phyloP scores from a whole-genome alignment of 1,140 invertebrate species.

The Goniozus legneri region DNA sequence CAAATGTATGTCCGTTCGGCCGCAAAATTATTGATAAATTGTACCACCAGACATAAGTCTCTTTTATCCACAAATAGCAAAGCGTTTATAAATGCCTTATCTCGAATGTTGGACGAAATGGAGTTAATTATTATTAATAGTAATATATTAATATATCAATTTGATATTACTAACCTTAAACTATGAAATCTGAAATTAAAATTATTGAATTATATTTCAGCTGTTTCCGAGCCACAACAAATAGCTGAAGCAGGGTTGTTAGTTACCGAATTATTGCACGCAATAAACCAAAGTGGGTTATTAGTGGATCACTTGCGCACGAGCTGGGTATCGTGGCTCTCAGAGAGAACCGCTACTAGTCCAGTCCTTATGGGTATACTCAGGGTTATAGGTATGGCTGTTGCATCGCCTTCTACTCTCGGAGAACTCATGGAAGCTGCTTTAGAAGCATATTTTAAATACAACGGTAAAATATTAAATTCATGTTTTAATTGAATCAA shows the following conservation, averaged over 20 bases:
- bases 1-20: slow-evolving; percentile 61
- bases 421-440: slow-evolving; percentile 54
- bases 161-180: slow-evolving; percentile 9
- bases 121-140: slow-evolving; percentile 58
- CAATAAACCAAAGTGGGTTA: slow-evolving; percentile 50
- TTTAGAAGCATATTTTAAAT: slow-evolving; percentile 54
- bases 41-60: slow-evolving; percentile 57
- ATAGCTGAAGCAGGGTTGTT: slow-evolving; percentile 54
- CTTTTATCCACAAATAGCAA: slow-evolving; percentile 52
- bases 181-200: too few relatives aligned
- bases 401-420: slow-evolving; percentile 47
- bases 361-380: slow-evolving; percentile 53
- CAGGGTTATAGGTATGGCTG: slow-evolving; percentile 44
- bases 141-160: slow-evolving; percentile 39
- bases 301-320: slow-evolving; percentile 42
- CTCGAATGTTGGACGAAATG: slow-evolving; percentile 60
- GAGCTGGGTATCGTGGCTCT: slow-evolving; percentile 48
- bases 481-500: slow-evolving; percentile 1
- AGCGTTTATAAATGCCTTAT: slow-evolving; percentile 55
- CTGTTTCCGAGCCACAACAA: slow-evolving; percentile 53
- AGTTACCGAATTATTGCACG: slow-evolving; percentile 51
- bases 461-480: slow-evolving; percentile 40
- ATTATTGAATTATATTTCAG: slow-evolving; percentile 41
- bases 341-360: slow-evolving; percentile 48
- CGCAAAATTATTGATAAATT: slow-evolving; percentile 60